phyloP scores from a whole-genome alignment of 2,797 vertebrate species.

The Otolemur crassicaudatus region DNA sequence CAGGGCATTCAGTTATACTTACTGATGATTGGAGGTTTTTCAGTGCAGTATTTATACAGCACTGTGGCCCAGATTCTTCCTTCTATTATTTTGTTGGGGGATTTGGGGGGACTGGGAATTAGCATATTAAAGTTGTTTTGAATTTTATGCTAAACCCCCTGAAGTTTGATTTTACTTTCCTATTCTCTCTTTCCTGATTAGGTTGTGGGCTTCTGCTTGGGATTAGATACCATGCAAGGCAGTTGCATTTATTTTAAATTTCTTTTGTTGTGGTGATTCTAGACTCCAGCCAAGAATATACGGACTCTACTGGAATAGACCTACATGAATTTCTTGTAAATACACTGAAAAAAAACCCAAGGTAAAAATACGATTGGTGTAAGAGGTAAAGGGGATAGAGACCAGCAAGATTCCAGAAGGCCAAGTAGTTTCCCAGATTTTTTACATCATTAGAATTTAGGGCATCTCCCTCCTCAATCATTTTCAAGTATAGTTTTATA shows the following conservation, averaged over 20 bases:
- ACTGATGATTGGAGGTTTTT: background rate
- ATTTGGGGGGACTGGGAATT: background rate
- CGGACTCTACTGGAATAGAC: constrained; percentile 99
- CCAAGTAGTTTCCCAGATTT: background rate
- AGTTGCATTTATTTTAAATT: constrained; percentile 74
- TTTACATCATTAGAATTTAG: constrained; percentile 58
- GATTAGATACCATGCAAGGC: constrained; percentile 18
- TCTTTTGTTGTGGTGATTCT: constrained; percentile 80
- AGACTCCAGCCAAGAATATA: constrained; percentile 99
- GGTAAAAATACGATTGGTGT: constrained; percentile 88
- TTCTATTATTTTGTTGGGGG: constrained; percentile 1
- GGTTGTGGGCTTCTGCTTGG: constrained; percentile 46
- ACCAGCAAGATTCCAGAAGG: background rate
- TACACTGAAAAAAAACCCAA: constrained; percentile 99
- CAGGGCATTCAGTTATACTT: constrained; percentile 38
- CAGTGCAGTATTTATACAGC: background rate
- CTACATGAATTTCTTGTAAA: constrained; percentile 99
- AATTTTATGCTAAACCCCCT: constrained; percentile 22
- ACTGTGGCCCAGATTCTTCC: constrained; percentile 42
- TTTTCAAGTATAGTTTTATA: constrained; percentile 50
- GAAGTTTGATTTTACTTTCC: constrained; percentile 51
- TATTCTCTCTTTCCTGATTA: constrained; percentile 45
- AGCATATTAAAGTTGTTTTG: background rate
- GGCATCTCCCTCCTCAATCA: background rate
- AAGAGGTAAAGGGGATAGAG: background rate